Percentiles rank a stretch among this genome's conserved stretches.
These are phyloP conservation scores for Metellina segmentata DNA, from an alignment of 2,888 invertebrate genomes.

Conservation along the genomic window DNA sequence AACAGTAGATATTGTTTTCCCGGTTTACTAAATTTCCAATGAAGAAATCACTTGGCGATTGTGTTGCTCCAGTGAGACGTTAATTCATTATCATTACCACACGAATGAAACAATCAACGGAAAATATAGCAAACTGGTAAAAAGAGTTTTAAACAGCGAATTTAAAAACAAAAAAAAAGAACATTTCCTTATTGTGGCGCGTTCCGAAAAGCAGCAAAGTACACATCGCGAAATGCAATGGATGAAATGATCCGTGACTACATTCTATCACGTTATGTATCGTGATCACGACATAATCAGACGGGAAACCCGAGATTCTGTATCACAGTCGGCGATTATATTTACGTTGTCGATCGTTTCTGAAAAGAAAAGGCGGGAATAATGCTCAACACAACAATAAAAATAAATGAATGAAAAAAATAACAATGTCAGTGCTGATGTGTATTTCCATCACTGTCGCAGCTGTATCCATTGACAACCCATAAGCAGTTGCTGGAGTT, in stretches of 20 bases:
- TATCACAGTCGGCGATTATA: neutral
- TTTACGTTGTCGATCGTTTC: neutral
- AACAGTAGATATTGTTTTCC: too few relatives aligned
- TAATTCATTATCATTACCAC: too few relatives aligned
- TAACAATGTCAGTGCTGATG: neutral
- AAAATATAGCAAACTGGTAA: too few relatives aligned
- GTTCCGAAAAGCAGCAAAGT: neutral
- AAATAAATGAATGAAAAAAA: neutral
- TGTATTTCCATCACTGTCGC: neutral
- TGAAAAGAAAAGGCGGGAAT: neutral
- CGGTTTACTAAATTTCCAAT: too few relatives aligned
- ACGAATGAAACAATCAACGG: too few relatives aligned
- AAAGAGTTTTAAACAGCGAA: neutral
- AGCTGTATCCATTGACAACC: slow-evolving; percentile 53
- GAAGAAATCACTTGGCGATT: too few relatives aligned
- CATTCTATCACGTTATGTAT: neutral
- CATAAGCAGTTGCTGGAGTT: slow-evolving; percentile 40
- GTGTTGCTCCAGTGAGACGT: too few relatives aligned
- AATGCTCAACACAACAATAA: neutral
- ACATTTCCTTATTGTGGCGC: neutral
- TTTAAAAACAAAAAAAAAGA: neutral
- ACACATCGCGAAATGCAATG: neutral
- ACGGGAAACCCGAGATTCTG: neutral
- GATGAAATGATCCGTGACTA: neutral
- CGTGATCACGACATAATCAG: neutral